phyloP scores from a whole-genome alignment of 2,797 vertebrate genomes.

The Aplochiton taeniatus region DNA sequence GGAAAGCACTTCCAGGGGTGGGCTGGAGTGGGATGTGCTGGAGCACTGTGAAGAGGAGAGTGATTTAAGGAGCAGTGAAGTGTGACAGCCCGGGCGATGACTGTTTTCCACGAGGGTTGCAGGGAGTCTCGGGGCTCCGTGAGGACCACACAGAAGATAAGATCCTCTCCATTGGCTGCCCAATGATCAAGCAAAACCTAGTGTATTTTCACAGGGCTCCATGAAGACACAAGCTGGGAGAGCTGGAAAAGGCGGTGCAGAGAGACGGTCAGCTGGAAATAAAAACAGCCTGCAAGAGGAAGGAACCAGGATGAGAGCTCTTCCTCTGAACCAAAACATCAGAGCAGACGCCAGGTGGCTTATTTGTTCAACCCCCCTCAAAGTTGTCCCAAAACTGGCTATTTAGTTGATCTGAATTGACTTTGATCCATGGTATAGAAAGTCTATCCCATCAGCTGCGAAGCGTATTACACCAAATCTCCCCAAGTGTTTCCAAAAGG shows the following conservation, averaged over 20 bases:
- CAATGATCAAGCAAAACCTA: constrained; percentile 69
- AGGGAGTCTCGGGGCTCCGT: constrained; percentile 38
- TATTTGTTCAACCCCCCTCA: constrained; percentile 51
- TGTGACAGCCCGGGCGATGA: constrained; percentile 88
- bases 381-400: constrained; percentile 22
- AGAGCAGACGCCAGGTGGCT: constrained; percentile 29
- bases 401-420: constrained; percentile 29
- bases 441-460: background rate
- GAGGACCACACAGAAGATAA: constrained; percentile 88
- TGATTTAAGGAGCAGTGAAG: constrained; percentile 69
- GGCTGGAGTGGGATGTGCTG: constrained; percentile 60
- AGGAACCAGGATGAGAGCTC: constrained; percentile 31
- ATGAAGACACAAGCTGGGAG: constrained; percentile 68
- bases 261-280: constrained; percentile 69
- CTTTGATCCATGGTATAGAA: background rate
- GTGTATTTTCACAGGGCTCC: constrained; percentile 73
- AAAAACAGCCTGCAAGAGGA: constrained; percentile 60
- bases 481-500: too few relatives aligned
- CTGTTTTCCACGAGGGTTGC: constrained; percentile 74
- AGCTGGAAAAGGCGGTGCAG: constrained; percentile 60
- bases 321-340: constrained; percentile 44
- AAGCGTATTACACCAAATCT: too few relatives aligned
- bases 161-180: constrained; percentile 58
- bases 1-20: constrained; percentile 28
- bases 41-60: constrained; percentile 60